phyloP scores from a whole-genome alignment of 2,888 invertebrate species.

The Drosophila mayaguana region DNA sequence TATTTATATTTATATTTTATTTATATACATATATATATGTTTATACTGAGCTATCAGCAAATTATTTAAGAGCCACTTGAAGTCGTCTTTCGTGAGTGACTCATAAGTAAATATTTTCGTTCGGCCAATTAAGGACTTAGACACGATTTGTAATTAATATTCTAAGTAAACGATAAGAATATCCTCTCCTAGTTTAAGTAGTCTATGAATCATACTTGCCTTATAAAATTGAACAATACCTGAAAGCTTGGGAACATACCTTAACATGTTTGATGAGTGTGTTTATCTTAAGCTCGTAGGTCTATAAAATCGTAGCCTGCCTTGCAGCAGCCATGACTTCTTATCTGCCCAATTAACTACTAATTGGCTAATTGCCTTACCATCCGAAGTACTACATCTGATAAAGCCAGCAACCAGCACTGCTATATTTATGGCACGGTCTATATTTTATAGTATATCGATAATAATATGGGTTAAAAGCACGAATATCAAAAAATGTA shows the following conservation, averaged over 20 bases:
- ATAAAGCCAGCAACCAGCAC: too few relatives aligned
- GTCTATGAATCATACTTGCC: not conserved
- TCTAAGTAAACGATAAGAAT: not conserved
- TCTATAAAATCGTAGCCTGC: not conserved
- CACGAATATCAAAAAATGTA: not conserved
- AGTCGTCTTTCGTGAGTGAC: not conserved
- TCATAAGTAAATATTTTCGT: not conserved
- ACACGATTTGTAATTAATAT: not conserved
- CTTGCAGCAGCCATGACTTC: not conserved
- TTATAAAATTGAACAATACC: not conserved
- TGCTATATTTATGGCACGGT: too few relatives aligned
- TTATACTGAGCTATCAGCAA: slow-evolving; percentile 1
- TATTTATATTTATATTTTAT: too few relatives aligned
- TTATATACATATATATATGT: not conserved
- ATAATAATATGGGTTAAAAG: not conserved
- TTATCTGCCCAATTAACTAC: not conserved
- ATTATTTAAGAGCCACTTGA: not conserved
- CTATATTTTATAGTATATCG: too few relatives aligned
- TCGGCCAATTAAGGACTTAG: not conserved
- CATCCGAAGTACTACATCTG: not conserved
- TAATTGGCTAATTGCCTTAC: not conserved
- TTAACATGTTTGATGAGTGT: not conserved
- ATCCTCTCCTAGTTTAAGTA: not conserved
- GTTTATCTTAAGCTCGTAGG: not conserved
- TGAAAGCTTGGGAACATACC: not conserved